These are phyloP conservation scores for Phyto melanocephala DNA, from an alignment of 2,888 invertebrate species.

Conservation along the genomic window DNA sequence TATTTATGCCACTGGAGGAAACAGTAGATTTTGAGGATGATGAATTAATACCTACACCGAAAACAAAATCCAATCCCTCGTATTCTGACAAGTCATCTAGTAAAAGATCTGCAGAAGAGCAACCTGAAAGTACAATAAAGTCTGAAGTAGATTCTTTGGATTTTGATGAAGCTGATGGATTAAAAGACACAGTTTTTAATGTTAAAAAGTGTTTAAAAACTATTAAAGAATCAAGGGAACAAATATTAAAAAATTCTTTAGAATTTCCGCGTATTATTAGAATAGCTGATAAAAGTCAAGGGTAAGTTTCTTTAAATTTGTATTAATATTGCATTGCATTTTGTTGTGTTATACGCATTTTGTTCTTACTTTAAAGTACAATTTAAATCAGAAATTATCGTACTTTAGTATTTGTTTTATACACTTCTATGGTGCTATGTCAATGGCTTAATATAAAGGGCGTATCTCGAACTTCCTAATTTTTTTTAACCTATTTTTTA, in stretches of 20 bases:
- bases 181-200: slow-evolving; percentile 55
- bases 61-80: slow-evolving; percentile 37
- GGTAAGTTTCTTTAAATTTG: slow-evolving; percentile 57
- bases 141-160: slow-evolving; percentile 64
- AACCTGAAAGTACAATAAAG: slow-evolving; percentile 69
- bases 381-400: too few species aligned
- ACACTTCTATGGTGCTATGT: too few species aligned
- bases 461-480: too few species aligned
- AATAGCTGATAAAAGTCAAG: slow-evolving; percentile 70
- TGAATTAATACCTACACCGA: slow-evolving; percentile 16
- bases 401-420: too few species aligned
- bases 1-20: slow-evolving; percentile 67
- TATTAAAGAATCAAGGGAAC: slow-evolving; percentile 66
- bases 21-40: slow-evolving; percentile 65
- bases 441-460: too few species aligned
- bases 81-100: slow-evolving; percentile 58
- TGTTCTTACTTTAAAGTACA: too few species aligned
- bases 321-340: too few species aligned
- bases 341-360: too few species aligned
- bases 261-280: slow-evolving; percentile 71
- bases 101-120: slow-evolving; percentile 68
- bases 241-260: slow-evolving; percentile 69
- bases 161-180: neutral
- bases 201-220: slow-evolving; percentile 68
- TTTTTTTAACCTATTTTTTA: too few species aligned